Base-by-base conservation (phyloP, 1,140 invertebrate genomes). In the Lysiphlebus fabarum region DNA sequence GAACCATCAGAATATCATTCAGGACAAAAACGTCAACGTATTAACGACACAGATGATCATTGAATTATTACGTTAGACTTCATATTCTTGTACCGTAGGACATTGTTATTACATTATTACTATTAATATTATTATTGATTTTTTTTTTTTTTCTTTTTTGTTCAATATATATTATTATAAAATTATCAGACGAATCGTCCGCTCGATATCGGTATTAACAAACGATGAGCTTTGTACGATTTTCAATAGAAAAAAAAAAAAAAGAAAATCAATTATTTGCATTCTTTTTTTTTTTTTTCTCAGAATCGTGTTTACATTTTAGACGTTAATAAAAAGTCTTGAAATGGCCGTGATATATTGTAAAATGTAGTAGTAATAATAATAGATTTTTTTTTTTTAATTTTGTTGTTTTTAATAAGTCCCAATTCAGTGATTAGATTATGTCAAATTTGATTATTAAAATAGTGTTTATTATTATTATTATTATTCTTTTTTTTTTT, bases 41-140 rank as follows among this genome's bases (percentile, higher is more conserved):
- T 77, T 12, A 74, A 80, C 50, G 78, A 80, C 50, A 65, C 70
- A 53, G 76, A 79, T 47, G 76, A 78, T 67, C 76, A 80, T 63
- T 80, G 72, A 80, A 73, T 59, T 63, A 62, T 45, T 67, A 62
- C 54, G 65, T 42, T 58, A 47, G 50, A 34, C 33, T 56, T 63
- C 67, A 73, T 67, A 65, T 66, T 72, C 72, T 67, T 64, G 8
- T 34, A 73, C 70, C 64, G 74, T 79, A 79, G 74, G 70, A 74
- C 65, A 75, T 73, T 70, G 70, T 76, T 73, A 73, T 53, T 41
- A 59, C 70, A 70, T 26, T 26, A 26, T 26, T 26, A 26, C 17
- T 26, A 26, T 26, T 26, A 26, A 26, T 26, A 26, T 26, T 26
- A 26, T 26, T 26, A 26, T 26, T 26, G 17, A 26, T 26, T 26